Evolutionary conservation across 2,888 invertebrate genomes (phyloP).

Genomic region (Fragum fragum): DNA sequence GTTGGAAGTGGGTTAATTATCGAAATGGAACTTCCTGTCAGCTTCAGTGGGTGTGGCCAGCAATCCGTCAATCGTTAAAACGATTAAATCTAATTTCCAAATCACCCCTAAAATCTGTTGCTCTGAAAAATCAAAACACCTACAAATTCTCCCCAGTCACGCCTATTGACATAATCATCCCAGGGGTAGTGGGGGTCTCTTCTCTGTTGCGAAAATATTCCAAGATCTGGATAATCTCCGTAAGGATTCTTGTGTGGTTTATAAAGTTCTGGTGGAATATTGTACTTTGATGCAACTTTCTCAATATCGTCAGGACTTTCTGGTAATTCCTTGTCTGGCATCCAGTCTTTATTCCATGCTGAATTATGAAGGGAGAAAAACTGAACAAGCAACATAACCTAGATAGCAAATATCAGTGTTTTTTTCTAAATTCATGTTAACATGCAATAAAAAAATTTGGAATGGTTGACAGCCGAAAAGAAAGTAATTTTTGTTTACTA

Average conservation of each 20-base stretch:
- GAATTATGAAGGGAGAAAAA: conserved; percentile 17
- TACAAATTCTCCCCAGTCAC: conserved; percentile 27
- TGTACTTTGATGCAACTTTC: conserved; percentile 11
- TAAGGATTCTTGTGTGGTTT: background rate
- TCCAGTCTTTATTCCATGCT: conserved; percentile 25
- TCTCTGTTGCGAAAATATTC: background rate
- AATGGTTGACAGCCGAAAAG: too few species aligned
- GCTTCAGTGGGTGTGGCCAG: too few species aligned
- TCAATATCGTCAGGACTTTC: background rate
- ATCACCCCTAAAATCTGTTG: too few species aligned
- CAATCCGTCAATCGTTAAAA: too few species aligned
- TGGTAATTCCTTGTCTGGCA: background rate
- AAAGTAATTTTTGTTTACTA: too few species aligned
- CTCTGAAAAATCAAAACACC: background rate
- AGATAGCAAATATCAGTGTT: too few species aligned
- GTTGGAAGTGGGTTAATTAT: too few species aligned
- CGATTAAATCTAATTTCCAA: too few species aligned
- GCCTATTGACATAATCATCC: conserved; percentile 4
- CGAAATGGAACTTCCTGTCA: too few species aligned
- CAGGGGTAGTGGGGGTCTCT: conserved; percentile 11
- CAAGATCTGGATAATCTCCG: conserved; percentile 18
- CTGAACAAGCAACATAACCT: too few species aligned
- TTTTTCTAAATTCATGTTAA: too few species aligned
- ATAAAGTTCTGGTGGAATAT: conserved; percentile 13
- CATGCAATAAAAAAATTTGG: too few species aligned